These are phyloP conservation scores for Decapterus maruadsi DNA, from an alignment of 2,797 vertebrate species.

Conservation along the genomic window DNA sequence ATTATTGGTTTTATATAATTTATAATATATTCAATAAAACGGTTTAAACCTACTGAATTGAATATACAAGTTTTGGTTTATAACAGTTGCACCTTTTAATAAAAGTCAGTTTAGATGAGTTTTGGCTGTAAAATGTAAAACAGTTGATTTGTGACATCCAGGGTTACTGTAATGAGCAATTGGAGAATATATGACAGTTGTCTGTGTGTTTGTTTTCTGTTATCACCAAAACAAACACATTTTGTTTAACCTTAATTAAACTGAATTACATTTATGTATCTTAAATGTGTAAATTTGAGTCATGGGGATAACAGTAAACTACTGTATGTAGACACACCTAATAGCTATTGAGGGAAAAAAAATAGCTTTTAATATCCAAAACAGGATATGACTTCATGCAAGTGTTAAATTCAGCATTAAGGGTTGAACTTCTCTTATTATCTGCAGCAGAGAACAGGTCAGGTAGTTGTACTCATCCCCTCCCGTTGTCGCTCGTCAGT, in stretches of 20 bases:
- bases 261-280: not conserved
- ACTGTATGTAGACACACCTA: not conserved
- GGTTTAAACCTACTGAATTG: not conserved
- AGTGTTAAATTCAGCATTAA: not conserved
- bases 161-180: not conserved
- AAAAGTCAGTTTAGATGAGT: not conserved
- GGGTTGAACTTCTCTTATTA: not conserved
- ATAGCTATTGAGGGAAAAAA: not conserved
- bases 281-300: not conserved
- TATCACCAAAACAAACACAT: not conserved
- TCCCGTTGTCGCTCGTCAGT: not conserved
- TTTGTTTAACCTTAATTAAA: not conserved
- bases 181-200: not conserved
- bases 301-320: no score
- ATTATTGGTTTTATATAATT: not conserved
- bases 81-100: not conserved
- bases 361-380: not conserved
- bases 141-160: not conserved
- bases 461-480: not conserved
- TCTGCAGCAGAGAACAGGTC: constrained; percentile 1
- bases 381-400: not conserved
- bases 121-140: not conserved
- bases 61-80: not conserved
- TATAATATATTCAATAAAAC: not conserved
- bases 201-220: not conserved